Conservation (phyloP, 2,113 vertebrate genomes). For the Notiomystis cincta region DNA sequence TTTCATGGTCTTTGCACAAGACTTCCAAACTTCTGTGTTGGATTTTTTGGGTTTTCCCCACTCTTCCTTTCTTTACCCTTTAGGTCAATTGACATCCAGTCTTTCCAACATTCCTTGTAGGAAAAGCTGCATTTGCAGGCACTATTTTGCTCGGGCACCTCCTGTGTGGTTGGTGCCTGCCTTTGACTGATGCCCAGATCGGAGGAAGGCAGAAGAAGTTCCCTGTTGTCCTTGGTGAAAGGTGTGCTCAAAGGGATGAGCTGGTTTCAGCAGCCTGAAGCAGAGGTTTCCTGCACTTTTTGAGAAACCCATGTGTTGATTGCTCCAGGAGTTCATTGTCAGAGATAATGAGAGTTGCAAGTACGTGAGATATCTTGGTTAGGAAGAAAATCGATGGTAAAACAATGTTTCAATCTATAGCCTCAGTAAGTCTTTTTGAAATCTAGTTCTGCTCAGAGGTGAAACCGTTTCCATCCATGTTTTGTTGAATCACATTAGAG, state of each 20-base stretch:
- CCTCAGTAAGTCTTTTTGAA: background rate
- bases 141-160: background rate
- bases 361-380: background rate
- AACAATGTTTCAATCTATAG: background rate
- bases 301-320: background rate
- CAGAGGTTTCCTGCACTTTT: background rate
- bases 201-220: slow-evolving; percentile 3
- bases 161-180: background rate
- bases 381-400: background rate
- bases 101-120: slow-evolving; percentile 25
- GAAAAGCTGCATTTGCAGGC: slow-evolving; percentile 8
- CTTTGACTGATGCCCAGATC: background rate
- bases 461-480: background rate
- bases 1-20: background rate
- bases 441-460: background rate
- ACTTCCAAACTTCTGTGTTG: background rate
- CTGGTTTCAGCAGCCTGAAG: background rate
- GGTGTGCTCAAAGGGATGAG: background rate
- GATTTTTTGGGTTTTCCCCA: background rate
- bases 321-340: background rate
- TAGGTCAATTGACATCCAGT: background rate
- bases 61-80: background rate
- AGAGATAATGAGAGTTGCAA: background rate
- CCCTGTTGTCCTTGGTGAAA: background rate
- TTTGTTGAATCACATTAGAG: background rate